Conservation (phyloP, 1,140 invertebrate species). For the Drosophila pachea region DNA sequence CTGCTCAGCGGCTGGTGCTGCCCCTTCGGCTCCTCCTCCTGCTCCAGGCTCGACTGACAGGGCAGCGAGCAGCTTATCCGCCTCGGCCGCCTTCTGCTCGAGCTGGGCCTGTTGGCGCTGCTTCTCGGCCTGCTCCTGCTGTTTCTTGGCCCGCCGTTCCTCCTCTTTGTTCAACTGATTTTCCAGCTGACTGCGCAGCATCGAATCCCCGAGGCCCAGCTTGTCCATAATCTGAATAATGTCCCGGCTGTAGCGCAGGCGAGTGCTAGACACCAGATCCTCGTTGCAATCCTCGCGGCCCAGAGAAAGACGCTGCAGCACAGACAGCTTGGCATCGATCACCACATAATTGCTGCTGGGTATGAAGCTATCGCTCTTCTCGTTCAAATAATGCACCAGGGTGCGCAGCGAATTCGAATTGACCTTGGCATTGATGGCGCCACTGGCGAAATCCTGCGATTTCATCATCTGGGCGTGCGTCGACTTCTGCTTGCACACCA, state of each 20-base stretch:
- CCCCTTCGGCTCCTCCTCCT: background rate
- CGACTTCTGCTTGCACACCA: conserved; percentile 74
- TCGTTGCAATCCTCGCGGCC: conserved; percentile 67
- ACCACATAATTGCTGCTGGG: conserved; percentile 69
- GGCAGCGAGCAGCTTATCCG: conserved; percentile 53
- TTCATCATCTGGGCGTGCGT: conserved; percentile 75
- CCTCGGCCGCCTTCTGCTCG: conserved; percentile 59
- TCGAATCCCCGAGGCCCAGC: conserved; percentile 74
- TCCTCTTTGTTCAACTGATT: conserved; percentile 47
- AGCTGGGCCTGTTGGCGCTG: conserved; percentile 52
- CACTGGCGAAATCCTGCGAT: conserved; percentile 71
- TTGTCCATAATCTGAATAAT: conserved; percentile 77
- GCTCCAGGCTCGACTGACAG: conserved; percentile 22
- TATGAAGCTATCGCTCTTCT: conserved; percentile 71
- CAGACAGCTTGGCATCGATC: conserved; percentile 72
- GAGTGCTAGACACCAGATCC: conserved; percentile 59
- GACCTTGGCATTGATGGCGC: conserved; percentile 71
- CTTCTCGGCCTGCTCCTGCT: conserved; percentile 53
- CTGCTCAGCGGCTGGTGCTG: conserved; percentile 24
- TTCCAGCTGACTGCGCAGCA: conserved; percentile 70
- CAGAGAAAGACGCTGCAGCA: conserved; percentile 54
- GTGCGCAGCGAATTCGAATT: conserved; percentile 72
- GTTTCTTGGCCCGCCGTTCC: conserved; percentile 60
- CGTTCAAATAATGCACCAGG: conserved; percentile 68
- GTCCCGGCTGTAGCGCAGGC: conserved; percentile 74